Evolutionary conservation across 2,113 vertebrate genomes (phyloP), one percentile per base, ranked within the genome.

Genomic region (Thamnophis sirtalis): DNA sequence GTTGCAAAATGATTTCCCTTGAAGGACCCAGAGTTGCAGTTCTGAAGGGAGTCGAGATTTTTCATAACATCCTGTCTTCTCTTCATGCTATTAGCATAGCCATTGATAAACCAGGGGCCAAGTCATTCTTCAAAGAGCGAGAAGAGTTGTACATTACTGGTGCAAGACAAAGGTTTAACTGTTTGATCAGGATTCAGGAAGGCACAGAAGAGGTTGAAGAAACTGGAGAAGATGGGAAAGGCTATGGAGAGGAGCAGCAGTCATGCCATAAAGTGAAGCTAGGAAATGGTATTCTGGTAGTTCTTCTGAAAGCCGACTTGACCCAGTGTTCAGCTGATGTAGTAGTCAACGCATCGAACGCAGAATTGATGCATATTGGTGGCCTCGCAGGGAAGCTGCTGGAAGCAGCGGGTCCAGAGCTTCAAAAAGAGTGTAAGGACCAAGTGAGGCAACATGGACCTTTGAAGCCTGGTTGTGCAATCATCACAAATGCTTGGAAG

Each of bases 311-410:
- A 88, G 98, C 95, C 0, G 87, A 98, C 93, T 92, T 99, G 96
- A 97, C 96, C 63, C 68, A 0, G 6, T 97, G 98, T n/a, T 92
- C 94, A 0, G 96, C 97, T 0, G 92, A 98, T 2, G 98, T 97
- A 51, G 96, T 99, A 24, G 98, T 99, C 8, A 98, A 97, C 55
- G 93, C 97, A 0, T 93, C 96, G 8, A 98, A 97, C 8, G 93
- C 96, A 48, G 85, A 95, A 17, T 95, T 99, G 7, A 91, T 95
- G 13, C 98, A 96, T 48, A 11, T 6, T 0, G 95, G 94, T 0
- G 98, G 98, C 53, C 97, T 99, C 10, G 95, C 97, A 0, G 53
- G 0, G 0, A 97, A 97, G 0, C 96, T 99, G 58, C 90, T 94
- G 0, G 92, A 93, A 26, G 98, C 98, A 0, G 98, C 98, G 8